Conservation (phyloP, 2,888 invertebrate species). For the Volucella bombylans region DNA sequence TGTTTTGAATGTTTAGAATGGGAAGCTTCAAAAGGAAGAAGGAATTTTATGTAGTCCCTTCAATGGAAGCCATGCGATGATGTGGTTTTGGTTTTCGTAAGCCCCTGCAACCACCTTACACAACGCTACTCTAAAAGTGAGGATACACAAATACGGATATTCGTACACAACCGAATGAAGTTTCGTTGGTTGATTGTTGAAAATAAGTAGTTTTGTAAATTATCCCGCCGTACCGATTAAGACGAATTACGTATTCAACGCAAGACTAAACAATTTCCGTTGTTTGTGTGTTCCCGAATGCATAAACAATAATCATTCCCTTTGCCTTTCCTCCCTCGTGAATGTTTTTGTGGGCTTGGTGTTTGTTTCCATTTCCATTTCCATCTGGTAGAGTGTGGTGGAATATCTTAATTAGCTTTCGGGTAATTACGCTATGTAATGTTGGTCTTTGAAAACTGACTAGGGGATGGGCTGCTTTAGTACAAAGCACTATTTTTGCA, state of each 20-base stretch:
- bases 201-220: constrained; percentile 38
- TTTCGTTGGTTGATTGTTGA: constrained; percentile 46
- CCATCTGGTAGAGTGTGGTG: neutral
- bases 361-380: neutral
- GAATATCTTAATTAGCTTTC: too few relatives aligned
- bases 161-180: constrained; percentile 47
- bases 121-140: constrained; percentile 24
- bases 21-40: constrained; percentile 33
- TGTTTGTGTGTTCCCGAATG: constrained; percentile 45
- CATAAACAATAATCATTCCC: constrained; percentile 22
- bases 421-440: too few relatives aligned
- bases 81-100: constrained; percentile 15
- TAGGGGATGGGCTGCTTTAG: too few relatives aligned
- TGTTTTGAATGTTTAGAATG: constrained; percentile 52
- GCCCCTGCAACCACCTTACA: constrained; percentile 18
- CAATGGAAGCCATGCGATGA: constrained; percentile 2
- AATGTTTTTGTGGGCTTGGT: constrained; percentile 5
- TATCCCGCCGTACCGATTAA: constrained; percentile 26
- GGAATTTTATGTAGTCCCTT: constrained; percentile 33
- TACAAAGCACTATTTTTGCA: too few relatives aligned
- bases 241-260: constrained; percentile 67
- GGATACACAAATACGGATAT: neutral
- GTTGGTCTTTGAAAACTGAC: too few relatives aligned
- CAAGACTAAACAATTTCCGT: constrained; percentile 70
- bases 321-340: neutral